phyloP scores from a whole-genome alignment of 2,797 vertebrate genomes.

The Acipenser ruthenus region DNA sequence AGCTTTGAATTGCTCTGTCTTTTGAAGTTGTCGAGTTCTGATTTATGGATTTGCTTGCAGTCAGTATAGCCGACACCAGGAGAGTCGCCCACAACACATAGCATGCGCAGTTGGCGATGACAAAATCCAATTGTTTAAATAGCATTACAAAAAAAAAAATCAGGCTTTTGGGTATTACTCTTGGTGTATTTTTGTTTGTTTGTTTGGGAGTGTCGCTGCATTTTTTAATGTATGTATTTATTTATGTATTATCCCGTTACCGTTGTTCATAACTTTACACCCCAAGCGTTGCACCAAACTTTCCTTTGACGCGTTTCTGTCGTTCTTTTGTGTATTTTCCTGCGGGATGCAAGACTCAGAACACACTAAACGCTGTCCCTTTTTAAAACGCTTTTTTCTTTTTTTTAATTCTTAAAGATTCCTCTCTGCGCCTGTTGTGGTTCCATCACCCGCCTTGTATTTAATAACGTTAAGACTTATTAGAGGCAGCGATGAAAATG shows the following conservation, averaged over 20 bases:
- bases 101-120: too few species aligned
- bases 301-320: slow-evolving; percentile 41
- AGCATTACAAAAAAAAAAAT: too few species aligned
- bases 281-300: slow-evolving; percentile 16
- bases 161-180: too few species aligned
- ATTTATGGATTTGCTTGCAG: too few species aligned
- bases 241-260: slow-evolving; percentile 14
- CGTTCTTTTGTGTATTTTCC: slow-evolving; percentile 44
- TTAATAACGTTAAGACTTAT: slow-evolving; percentile 97
- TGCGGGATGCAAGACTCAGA: slow-evolving; percentile 57
- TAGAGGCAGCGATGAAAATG: slow-evolving; percentile 89
- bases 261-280: slow-evolving; percentile 11
- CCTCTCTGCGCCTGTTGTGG: slow-evolving; percentile 67
- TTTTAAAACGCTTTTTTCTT: slow-evolving; percentile 44
- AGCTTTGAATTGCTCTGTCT: too few species aligned
- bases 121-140: too few species aligned
- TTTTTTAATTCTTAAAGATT: slow-evolving; percentile 69
- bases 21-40: too few species aligned
- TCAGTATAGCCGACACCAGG: too few species aligned
- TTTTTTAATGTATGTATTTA: slow-evolving; percentile 8
- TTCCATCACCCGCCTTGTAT: slow-evolving; percentile 80
- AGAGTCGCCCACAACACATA: too few species aligned
- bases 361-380: slow-evolving; percentile 60
- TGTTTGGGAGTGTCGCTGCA: not conserved
- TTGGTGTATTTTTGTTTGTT: not conserved